Evolutionary conservation across 2,113 vertebrate genomes (phyloP), one percentile per base, ranked within the genome.

Genomic region (Muntiacus reevesi): DNA sequence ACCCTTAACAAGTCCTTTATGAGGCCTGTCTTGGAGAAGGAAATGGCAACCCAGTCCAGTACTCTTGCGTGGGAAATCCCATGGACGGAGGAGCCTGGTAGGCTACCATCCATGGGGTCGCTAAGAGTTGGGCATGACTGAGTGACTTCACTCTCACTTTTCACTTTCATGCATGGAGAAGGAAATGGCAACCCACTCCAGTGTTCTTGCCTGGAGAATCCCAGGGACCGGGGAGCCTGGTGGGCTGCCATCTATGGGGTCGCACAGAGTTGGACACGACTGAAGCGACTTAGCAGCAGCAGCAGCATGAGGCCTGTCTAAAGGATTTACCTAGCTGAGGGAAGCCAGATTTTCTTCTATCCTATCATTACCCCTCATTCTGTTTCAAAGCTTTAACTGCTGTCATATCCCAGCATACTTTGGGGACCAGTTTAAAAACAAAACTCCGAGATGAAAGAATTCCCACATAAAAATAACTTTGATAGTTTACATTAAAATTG

Each of bases 391-490:
- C 36, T 88, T 85, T 45, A 83, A n/a, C 13, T 71, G 6, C 64
- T 91, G 27, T 92, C 55, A 94, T 7, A 95, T 57, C 5, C 21
- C 5, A 67, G 23, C 9, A 13, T 64, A 23, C 5, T 76, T n/a
- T 85, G 47, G 55, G 71, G 64, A 79, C 23, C 85, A 92, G 43
- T 88, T 91, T 96, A 64, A 96, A 93, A 89, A 33, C 28, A 95
- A 23, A 92, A 84, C 15, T 94, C 52, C 6, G 7, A 86, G 33
- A 55, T 43, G 36, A 74, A 93, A 89, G n/a, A 85, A 87, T 90
- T 52, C 6, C 52, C 28, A 81, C 36, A 79, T 79, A 45, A 67
- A 78, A 30, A 6, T 27, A 78, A 9, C 25, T 71, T 78, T 93
- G 23, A 55, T 95, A 55, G 81, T 94, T 90, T 79, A 30, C 78